Evolutionary conservation across 2,113 vertebrate genomes (phyloP), one percentile per base, ranked within the genome.

Genomic region (Centropristis striata): DNA sequence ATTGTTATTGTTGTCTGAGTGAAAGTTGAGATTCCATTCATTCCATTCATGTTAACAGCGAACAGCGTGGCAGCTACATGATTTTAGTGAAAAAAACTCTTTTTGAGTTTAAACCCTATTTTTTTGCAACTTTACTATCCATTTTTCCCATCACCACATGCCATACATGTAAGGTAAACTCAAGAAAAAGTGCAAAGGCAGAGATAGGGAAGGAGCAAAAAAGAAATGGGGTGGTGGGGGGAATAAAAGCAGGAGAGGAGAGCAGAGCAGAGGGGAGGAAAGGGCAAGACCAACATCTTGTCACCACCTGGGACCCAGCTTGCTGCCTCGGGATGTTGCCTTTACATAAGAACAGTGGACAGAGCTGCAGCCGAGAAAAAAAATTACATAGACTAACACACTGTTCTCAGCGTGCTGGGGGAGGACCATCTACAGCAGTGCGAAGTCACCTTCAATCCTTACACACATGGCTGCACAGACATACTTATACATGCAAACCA

Each of bases 241-340:
- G 59, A 66, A 58, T 49, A 21, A 80, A 61, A 70, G 70, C 4
- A 14, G n/a, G 50, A 46, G 53, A 37, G 63, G 32, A 64, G 28
- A 64, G 44, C 16, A 58, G 51, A 69, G 41, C 16, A 58, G 51
- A 69, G 41, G 47, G 37, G 55, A 64, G 53, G 69, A 71, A 80
- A 79, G 78, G 66, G 61, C 28, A 85, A 69, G 68, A 51, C 79
- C 78, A 87, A 88, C 89, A 93, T 92, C 82, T 92, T 93, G 86
- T 85, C 70, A 86, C 86, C 93, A 93, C 90, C 90, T 93, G 93
- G 90, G 89, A 90, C 63, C 53, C 68, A 71, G 78, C 49, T 71
- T 20, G 71, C 54, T 67, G 71, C 86, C 86, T 3, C 18, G 53
- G 78, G 88, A 90, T 85, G 74, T 88, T 86, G 89, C 81, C 76